phyloP scores from a whole-genome alignment of 2,888 invertebrate genomes.

The Carterocephalus palaemon region DNA sequence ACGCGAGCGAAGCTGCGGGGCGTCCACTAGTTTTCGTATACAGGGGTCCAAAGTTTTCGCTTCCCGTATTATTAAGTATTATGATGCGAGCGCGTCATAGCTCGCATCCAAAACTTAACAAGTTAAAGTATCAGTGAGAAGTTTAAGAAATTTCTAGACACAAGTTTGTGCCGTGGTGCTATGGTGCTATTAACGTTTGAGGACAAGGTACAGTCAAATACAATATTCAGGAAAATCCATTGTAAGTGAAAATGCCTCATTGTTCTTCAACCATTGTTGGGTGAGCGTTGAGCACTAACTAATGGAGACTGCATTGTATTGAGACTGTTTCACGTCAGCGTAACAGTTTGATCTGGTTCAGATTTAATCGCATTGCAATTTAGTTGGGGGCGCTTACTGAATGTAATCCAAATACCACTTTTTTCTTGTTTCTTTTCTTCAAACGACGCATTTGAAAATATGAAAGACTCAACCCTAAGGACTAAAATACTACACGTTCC shows the following conservation, averaged over 20 bases:
- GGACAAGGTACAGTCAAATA: slow-evolving; percentile 66
- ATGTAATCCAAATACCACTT: neutral
- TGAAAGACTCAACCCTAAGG: too few species aligned
- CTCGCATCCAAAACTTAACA: slow-evolving; percentile 43
- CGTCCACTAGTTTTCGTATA: too few species aligned
- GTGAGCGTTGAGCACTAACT: slow-evolving; percentile 60
- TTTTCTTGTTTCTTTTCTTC: too few species aligned
- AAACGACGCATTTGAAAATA: too few species aligned
- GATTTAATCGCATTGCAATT: slow-evolving; percentile 37
- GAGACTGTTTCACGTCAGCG: slow-evolving; percentile 45
- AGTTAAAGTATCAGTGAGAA: slow-evolving; percentile 47
- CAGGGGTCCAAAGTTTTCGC: too few species aligned
- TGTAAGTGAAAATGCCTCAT: slow-evolving; percentile 68
- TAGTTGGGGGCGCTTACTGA: slow-evolving; percentile 9
- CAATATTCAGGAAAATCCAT: slow-evolving; percentile 72
- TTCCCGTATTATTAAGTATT: too few species aligned
- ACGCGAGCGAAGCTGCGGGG: too few species aligned
- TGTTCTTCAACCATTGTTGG: slow-evolving; percentile 63
- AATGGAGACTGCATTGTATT: slow-evolving; percentile 73
- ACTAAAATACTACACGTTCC: too few species aligned
- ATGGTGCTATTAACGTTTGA: slow-evolving; percentile 49
- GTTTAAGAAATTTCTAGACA: slow-evolving; percentile 50
- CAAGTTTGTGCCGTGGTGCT: slow-evolving; percentile 55
- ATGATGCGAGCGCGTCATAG: slow-evolving; percentile 53
- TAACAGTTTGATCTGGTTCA: slow-evolving; percentile 41